Base-by-base conservation (phyloP, 2,888 invertebrate species). In the Geophilus truncorum region DNA sequence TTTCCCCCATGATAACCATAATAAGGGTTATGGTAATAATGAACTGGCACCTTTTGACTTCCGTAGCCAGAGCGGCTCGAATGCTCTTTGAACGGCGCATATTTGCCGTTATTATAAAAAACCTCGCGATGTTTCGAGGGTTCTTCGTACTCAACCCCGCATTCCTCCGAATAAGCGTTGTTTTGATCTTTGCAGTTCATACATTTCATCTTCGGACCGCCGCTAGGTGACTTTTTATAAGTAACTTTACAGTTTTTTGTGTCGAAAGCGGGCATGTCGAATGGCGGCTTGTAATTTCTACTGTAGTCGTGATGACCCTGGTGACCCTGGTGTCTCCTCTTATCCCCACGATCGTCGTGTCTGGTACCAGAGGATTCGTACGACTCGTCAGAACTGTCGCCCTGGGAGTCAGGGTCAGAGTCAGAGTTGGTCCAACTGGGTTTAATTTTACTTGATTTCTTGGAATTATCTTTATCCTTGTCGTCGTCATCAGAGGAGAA, bases 131-230 rank as follows among this genome's bases (percentile, higher is more conserved):
- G 62, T 62, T 62, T 79, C 21, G 79, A 62, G 15, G 79, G 79
- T 79, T 79, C 32, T 6, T 79, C 62, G 79, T 79, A 79, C 21
- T 79, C 79, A 9, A 79, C 36, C 57, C 62, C 57, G 62, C 79
- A 79, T 28, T 79, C 79, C 25, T 79, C 79, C 15, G 79, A 79
- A 28, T 57, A 79, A 6, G 57, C 79, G 10, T 79, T 57, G 23
- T 40, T 18, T 32, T 32, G 1, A 62, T 70, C 79, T 28, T 57
- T 70, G 18, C 79, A 79, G n/a, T 57, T 36, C 28, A 62, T 34
- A 32, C 79, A 79, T 21, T 79, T 79, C 79, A 79, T 79, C 18
- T 78, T 78, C 36, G 45, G 45, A n/a, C 79, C 79, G 2, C 79
- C 79, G 62, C 30, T 62, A 9, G 62, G 79, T 3, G 79, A 28